phyloP scores from a whole-genome alignment of 2,797 vertebrate species.

The Babyrousa celebensis region DNA sequence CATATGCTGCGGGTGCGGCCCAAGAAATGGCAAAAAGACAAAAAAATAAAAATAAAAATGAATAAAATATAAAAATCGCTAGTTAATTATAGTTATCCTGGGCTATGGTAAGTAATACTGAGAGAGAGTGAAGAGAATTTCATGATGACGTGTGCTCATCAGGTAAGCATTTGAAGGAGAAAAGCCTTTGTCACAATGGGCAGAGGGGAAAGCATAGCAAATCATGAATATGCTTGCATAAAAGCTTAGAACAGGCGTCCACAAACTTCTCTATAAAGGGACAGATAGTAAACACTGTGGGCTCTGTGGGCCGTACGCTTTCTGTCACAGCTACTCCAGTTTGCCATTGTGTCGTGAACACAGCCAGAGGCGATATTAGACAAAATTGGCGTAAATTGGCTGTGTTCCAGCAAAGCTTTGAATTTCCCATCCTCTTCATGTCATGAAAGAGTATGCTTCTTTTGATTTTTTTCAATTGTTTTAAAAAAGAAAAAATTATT shows the following conservation, averaged over 20 bases:
- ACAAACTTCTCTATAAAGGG: neutral
- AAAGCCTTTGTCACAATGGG: neutral
- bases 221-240: neutral
- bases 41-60: too few relatives aligned
- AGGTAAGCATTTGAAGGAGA: neutral
- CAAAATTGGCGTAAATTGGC: neutral
- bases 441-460: neutral
- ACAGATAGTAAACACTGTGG: conserved; percentile 8
- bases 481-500: conserved; percentile 45
- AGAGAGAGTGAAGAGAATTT: conserved; percentile 17
- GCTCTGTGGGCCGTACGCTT: neutral
- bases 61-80: neutral
- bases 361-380: neutral
- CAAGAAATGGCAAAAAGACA: too few relatives aligned
- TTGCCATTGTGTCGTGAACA: neutral
- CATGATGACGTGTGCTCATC: neutral
- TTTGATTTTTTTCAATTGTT: conserved; percentile 20
- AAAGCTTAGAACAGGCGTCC: conserved; percentile 21
- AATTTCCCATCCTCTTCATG: neutral
- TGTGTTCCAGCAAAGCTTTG: conserved; percentile 47
- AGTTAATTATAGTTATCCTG: neutral
- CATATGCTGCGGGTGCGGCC: too few relatives aligned
- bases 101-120: conserved; percentile 16
- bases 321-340: neutral
- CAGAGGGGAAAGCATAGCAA: neutral